Base-by-base conservation (phyloP, 2,888 invertebrate species). In the Hirtodrosophila duncani region DNA sequence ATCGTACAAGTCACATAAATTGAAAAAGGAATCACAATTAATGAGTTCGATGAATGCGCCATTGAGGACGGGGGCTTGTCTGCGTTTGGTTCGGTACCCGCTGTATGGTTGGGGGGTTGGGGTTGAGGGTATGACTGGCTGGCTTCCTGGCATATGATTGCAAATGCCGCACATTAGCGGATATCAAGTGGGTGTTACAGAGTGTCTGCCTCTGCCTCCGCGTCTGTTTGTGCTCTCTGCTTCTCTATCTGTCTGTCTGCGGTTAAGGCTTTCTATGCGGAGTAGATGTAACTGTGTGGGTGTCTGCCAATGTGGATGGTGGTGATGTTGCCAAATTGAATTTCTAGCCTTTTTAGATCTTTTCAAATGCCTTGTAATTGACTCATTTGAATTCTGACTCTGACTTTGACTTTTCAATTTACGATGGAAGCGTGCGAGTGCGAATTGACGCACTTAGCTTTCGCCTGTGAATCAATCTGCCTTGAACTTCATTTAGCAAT, bases 101-200 rank as follows among this genome's bases (percentile, higher is more conserved):
- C 26, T 42, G 39, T 26, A 36, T 31, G 41, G 38, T 27, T 24
- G 20, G 30, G 14, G 17, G 8, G 24, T 37, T 49, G 13, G 46
- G 46, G 20, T 34, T 46, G 31, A 23, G 30, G 24, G 38, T 29
- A 37, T 44, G 45, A 21, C 36, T 51, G 49, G 10, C 44, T 38
- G 53, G 11, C 43, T 33, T 39, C 27, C 50, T 80, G 59, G 78
- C 78, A 66, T 75, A 75, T 80, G 77, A 77, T 77, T 77, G 75
- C 77, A 68, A 74, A 74, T 78, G 81, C 77, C 77, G 78, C 77
- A 77, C 70, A 80, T 77, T 80, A 77, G 81, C 77, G 81, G 81
- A 80, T 77, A 78, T 77, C 75, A 80, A 75, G 75, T 75, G 80
- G 78, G 80, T 75, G 74, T 80, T 80, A 56, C 63, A 63, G 78